A percentile compares a stretch with the other conserved stretches of the same genome.
Conservation (phyloP, 1,140 invertebrate genomes). For the Adoxophyes honmai region DNA sequence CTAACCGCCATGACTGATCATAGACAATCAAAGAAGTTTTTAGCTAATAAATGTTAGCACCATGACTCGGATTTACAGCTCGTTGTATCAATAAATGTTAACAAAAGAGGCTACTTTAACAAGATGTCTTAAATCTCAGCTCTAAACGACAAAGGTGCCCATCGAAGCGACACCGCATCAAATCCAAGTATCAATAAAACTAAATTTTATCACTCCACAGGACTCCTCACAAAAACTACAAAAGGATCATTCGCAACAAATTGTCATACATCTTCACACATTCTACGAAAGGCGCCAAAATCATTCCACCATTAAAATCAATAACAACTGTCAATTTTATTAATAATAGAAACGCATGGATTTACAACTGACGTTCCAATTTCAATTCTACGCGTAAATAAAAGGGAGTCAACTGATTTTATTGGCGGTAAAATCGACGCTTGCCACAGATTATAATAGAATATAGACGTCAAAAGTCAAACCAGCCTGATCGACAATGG, state of each 20-base stretch:
- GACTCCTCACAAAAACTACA: constrained; percentile 18
- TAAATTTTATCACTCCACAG: constrained; percentile 16
- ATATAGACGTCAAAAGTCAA: constrained; percentile 67
- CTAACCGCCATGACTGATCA: no score
- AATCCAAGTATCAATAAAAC: constrained; percentile 14
- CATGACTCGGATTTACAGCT: no score
- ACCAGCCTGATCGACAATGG: constrained; percentile 41
- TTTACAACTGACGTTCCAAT: constrained; percentile 4
- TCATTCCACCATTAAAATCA: constrained; percentile 33
- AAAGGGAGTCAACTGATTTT: neutral
- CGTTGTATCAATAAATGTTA: neutral
- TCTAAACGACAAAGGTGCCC: neutral
- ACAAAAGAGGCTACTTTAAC: neutral
- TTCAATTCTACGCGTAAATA: constrained; percentile 11
- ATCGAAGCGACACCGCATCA: neutral
- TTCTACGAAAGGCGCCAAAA: constrained; percentile 44
- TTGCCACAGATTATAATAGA: constrained; percentile 24
- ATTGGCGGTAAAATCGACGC: constrained; percentile 7
- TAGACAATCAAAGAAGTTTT: no score
- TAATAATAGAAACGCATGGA: constrained; percentile 13
- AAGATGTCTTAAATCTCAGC: constrained; percentile 6
- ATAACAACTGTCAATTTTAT: constrained; percentile 19
- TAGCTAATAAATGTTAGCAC: no score
- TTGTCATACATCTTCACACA: constrained; percentile 23
- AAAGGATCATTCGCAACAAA: constrained; percentile 39